Evolutionary conservation across 2,797 vertebrate genomes (phyloP).

Genomic region (Lycodopsis pacificus): DNA sequence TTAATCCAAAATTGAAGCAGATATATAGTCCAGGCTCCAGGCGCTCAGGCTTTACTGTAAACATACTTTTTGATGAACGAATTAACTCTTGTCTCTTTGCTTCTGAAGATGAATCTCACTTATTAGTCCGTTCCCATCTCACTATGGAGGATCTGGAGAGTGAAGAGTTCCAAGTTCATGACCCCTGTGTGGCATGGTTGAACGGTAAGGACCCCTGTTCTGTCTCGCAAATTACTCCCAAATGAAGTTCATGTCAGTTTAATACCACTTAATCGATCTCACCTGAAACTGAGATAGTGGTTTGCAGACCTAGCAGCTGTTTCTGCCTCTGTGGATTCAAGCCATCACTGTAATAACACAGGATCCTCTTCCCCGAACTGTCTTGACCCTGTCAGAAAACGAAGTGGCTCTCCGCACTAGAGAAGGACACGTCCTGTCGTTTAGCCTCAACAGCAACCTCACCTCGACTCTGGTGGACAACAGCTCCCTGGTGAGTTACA

Average conservation of each 20-base stretch:
- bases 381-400: constrained; percentile 73
- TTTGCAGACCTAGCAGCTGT: constrained; percentile 8
- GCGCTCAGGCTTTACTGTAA: constrained; percentile 4
- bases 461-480: constrained; percentile 84
- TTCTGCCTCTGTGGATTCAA: constrained; percentile 5
- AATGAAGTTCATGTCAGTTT: not conserved
- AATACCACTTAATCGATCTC: not conserved
- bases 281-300: constrained; percentile 1
- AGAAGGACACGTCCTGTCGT: constrained; percentile 84
- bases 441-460: constrained; percentile 81
- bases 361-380: constrained; percentile 20
- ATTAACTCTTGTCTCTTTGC: constrained; percentile 23
- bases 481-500: constrained; percentile 85
- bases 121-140: constrained; percentile 79
- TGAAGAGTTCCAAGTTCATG: constrained; percentile 81
- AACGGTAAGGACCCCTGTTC: constrained; percentile 76
- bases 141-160: constrained; percentile 86
- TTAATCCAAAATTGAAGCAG: not conserved
- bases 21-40: constrained; percentile 16
- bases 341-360: constrained; percentile 13
- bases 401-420: constrained; percentile 82
- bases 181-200: constrained; percentile 81
- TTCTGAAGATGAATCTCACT: constrained; percentile 81
- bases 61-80: constrained; percentile 19
- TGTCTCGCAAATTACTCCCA: not conserved